Evolutionary conservation across 2,113 vertebrate species (phyloP), one percentile per base, ranked within the genome.

Genomic region (Oxyruncus cristatus): DNA sequence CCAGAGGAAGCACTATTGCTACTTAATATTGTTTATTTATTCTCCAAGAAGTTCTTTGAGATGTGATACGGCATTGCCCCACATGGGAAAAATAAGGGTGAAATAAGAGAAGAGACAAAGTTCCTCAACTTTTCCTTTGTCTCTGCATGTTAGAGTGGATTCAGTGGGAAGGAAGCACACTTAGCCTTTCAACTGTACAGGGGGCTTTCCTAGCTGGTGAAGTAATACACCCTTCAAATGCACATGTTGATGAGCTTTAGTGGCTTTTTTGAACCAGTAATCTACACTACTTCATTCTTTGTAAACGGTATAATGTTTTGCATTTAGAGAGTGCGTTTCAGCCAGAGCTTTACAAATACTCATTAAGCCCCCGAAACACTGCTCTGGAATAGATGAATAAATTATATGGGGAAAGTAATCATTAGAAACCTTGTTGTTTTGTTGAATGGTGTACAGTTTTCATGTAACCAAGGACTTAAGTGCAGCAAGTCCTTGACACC

Each of bases 381-480:
- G 82, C 85, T 93, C 79, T 93, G 85, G 93, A 96, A 94, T 91
- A 93, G 93, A 96, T 96, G 91, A 96, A 96, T 96, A 96, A 95
- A 96, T 96, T 96, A 96, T 95, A 82, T 72, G 59, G 80, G 73
- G 85, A 86, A 91, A 93, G 93, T 87, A 90, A 95, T 91, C 85
- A 72, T 81, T 96, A 95, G 95, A 93, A 97, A 93, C 75, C 17
- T 1, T 53, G 85, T 94, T 96, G 93, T 88, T 96, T 95, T 96
- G 95, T 93, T 1, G 17, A 89, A 96, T 41, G 56, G 76, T 79
- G 76, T 68, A 90, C 76, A 91, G 92, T 94, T 94, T 97, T 96
- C 85, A 66, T 78, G 85, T 95, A 95, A 88, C 88, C 58, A 94
- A 86, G 90, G 72, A 94, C 76, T 81, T 78, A 88, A 91, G 91